Evolutionary conservation across 2,797 vertebrate genomes (phyloP).

Genomic region (Tapirus indicus): DNA sequence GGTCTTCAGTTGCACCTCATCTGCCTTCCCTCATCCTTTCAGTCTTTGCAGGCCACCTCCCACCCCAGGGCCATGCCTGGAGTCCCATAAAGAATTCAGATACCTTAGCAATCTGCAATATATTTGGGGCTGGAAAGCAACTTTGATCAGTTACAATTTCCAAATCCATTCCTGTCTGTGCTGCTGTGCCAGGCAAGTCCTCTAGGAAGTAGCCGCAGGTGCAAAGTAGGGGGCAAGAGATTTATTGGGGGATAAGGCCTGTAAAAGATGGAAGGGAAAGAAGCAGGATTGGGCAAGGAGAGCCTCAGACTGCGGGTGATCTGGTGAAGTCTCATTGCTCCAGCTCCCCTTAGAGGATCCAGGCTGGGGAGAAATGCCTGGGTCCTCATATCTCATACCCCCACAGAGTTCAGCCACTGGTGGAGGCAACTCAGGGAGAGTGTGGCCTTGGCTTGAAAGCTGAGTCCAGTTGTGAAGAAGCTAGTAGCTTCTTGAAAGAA

Average conservation of each 20-base stretch:
- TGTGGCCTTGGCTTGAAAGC: fast-evolving
- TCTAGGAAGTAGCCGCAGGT: not conserved
- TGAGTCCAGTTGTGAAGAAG: not conserved
- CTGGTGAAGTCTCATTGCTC: not conserved
- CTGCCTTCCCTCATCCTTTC: not conserved
- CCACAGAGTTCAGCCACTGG: fast-evolving
- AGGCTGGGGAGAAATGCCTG: fast-evolving
- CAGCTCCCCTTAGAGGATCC: fast-evolving
- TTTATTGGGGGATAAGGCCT: not conserved
- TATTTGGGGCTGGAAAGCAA: not conserved
- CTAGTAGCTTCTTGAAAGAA: not conserved
- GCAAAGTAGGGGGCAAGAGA: not conserved
- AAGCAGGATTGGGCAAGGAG: too few species aligned
- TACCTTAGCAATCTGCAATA: fast-evolving
- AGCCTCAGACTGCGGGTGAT: fast-evolving
- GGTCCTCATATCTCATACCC: too few species aligned
- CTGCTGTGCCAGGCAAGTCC: fast-evolving
- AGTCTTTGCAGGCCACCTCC: fast-evolving
- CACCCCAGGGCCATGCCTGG: not conserved
- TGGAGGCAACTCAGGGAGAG: not conserved
- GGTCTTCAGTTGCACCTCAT: fast-evolving
- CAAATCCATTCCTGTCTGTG: not conserved
- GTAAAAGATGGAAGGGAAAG: not conserved
- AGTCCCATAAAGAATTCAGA: not conserved
- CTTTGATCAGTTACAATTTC: not conserved